phyloP scores from a whole-genome alignment of 2,888 invertebrate genomes.

The Drosophila tanythrix region DNA sequence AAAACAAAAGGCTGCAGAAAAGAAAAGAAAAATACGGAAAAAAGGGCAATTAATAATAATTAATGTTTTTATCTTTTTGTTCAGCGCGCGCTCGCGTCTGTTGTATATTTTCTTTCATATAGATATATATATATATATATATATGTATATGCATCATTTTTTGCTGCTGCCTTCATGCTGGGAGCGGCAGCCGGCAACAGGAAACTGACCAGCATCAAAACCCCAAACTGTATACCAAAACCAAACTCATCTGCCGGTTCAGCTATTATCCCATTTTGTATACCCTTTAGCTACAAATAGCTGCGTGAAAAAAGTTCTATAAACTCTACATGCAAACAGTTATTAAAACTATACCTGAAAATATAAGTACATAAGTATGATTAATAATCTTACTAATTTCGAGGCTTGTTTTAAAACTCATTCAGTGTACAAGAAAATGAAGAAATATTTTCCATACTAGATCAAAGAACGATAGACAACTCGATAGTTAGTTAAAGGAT shows the following conservation, averaged over 20 bases:
- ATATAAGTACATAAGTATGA: background rate
- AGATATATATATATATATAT: background rate
- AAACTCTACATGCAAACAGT: too few relatives aligned
- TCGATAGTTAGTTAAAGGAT: background rate
- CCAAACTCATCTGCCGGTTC: slow-evolving; percentile 34
- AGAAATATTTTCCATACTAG: background rate
- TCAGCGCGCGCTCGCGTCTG: slow-evolving; percentile 40
- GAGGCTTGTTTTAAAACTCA: background rate
- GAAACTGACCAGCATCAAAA: slow-evolving; percentile 68
- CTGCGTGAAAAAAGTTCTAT: background rate
- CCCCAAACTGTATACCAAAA: slow-evolving; percentile 50
- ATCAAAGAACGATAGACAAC: background rate
- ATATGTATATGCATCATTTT: slow-evolving; percentile 6
- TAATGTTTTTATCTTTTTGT: slow-evolving; percentile 83
- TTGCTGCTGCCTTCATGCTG: slow-evolving; percentile 33
- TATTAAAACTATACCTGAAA: background rate
- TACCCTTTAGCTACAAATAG: slow-evolving; percentile 36
- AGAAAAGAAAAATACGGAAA: slow-evolving; percentile 39
- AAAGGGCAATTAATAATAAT: slow-evolving; percentile 84
- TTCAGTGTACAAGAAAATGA: background rate
- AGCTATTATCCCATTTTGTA: slow-evolving; percentile 1
- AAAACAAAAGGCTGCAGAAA: slow-evolving; percentile 52
- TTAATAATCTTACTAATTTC: background rate
- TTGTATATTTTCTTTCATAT: slow-evolving; percentile 32
- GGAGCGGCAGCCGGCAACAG: slow-evolving; percentile 54